Conservation (phyloP, 2,797 vertebrate genomes). For the Pangasius sanitwongsei region DNA sequence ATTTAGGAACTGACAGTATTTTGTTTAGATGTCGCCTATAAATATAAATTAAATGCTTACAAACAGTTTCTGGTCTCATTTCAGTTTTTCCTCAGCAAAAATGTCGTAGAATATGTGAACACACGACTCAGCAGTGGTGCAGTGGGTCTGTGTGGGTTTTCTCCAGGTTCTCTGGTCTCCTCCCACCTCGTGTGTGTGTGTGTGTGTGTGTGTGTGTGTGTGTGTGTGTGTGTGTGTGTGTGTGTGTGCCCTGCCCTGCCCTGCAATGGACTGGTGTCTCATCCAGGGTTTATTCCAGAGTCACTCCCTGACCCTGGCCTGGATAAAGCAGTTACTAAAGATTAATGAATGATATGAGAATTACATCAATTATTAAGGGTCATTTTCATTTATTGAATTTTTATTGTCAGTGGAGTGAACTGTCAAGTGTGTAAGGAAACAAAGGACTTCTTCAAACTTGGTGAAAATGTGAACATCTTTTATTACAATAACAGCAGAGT, state of each 20-base stretch:
- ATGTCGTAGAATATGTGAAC: neutral
- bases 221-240: neutral
- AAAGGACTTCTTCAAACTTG: neutral
- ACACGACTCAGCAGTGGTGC: neutral
- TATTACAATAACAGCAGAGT: neutral
- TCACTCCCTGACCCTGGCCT: neutral
- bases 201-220: neutral
- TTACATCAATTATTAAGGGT: neutral
- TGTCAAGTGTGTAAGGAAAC: neutral
- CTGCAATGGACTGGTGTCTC: neutral
- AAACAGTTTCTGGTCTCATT: conserved; percentile 54
- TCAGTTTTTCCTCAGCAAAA: neutral
- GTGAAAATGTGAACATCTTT: neutral
- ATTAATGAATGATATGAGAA: neutral
- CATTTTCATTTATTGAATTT: neutral
- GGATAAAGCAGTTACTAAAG: neutral
- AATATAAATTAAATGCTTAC: conserved; percentile 76
- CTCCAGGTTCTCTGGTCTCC: neutral
- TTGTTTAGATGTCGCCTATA: conserved; percentile 75
- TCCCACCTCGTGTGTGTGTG: neutral
- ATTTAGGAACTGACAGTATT: conserved; percentile 68
- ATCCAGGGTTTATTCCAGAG: neutral
- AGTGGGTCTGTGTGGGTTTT: neutral
- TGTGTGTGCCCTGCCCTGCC: neutral
- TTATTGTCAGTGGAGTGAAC: neutral